A percentile compares a stretch with the other conserved stretches of the same genome.
Evolutionary conservation across 2,113 vertebrate species (phyloP).

Genomic region (Sapayoa aenigma): DNA sequence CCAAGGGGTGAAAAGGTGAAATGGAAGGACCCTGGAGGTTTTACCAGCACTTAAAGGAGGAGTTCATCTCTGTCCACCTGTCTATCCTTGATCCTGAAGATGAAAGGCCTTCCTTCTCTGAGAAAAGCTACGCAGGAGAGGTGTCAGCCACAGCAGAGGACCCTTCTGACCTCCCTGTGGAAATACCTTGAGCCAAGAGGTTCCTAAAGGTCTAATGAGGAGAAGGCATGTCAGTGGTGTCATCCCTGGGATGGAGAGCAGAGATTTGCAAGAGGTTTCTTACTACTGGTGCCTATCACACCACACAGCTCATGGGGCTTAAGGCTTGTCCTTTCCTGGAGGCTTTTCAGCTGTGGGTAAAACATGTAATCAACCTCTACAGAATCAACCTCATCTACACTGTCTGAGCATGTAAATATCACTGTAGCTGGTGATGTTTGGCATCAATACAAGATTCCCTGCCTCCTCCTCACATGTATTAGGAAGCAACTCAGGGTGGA

Average conservation of each 20-base stretch:
- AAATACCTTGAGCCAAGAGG: background rate
- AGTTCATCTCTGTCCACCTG: background rate
- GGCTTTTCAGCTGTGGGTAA: background rate
- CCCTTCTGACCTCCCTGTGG: background rate
- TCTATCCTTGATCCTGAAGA: background rate
- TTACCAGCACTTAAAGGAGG: background rate
- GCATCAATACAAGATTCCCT: background rate
- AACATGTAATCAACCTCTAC: background rate
- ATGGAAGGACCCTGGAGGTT: background rate
- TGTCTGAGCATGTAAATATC: background rate
- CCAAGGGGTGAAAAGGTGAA: background rate
- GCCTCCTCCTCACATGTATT: background rate
- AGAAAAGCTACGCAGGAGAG: background rate
- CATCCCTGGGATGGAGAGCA: background rate
- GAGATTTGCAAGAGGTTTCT: background rate
- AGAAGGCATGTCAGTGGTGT: rapidly evolving
- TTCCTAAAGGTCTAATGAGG: background rate
- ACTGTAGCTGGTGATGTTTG: background rate
- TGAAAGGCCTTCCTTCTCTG: background rate
- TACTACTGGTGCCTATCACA: background rate
- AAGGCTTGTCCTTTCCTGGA: background rate
- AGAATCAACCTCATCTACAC: background rate
- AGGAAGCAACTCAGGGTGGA: background rate
- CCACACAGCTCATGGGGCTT: background rate
- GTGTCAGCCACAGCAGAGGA: background rate